Evolutionary conservation across 1,140 invertebrate species (phyloP), one percentile per base, ranked within the genome.

Genomic region (Macrotrachela quadricornifera): DNA sequence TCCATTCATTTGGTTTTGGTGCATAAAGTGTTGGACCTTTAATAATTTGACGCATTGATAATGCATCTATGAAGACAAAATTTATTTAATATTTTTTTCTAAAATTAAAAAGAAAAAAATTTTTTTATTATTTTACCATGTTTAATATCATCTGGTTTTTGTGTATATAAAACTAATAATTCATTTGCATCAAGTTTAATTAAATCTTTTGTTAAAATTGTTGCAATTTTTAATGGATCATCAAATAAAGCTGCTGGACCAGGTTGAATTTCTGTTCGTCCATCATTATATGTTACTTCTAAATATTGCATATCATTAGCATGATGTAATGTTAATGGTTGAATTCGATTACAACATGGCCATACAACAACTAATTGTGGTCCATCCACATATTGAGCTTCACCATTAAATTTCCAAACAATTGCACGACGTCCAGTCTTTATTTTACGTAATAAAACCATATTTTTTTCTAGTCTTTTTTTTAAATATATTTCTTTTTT

Each of bases 291-390:
- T 12, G 52, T 48, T 10, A 68, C 58, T 18, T 56, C 43, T 12
- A 65, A 57, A 55, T 63, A 68, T 36, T 64, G 55, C 48, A 60
- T 64, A 49, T 66, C 63, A 55, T 60, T 61, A n/a, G 63, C 63
- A 30, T 30, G 21, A 30, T 30, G 21, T 30, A 30, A 30, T 30
- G 21, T 30, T 8, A 30, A 30, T 30, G 21, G 21, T 30, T 30
- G 21, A 4, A 30, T 30, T 30, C 21, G 21, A 30, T 30, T 30
- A 4, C 2, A 4, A 30, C 21, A 30, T 30, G 21, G 21, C 21
- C 21, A 30, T 4, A 30, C 21, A 30, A 30, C 21, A 4, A 30
- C 21, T 30, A 30, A 30, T 4, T 30, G 21, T 30, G 21, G 21
- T 30, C 21, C 21, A 30, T 30, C 21, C 2, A 30, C 3, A 30